Evolutionary conservation across 2,113 vertebrate species (phyloP), one percentile per base, ranked within the genome.

Genomic region (Planiliza haematocheilus): DNA sequence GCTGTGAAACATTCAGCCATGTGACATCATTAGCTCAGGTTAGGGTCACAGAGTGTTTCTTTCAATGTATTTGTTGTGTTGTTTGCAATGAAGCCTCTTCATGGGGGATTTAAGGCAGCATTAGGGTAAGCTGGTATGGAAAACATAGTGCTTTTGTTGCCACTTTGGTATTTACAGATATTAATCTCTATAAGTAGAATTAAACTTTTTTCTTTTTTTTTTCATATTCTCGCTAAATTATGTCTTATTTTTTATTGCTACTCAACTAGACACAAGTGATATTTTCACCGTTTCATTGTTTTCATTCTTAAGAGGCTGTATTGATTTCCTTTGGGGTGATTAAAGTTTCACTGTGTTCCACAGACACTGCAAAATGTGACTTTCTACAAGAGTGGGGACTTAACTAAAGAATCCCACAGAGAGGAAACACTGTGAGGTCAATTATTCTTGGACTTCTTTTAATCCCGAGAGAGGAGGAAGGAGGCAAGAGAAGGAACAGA

Each of bases 341-440:
- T 30, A 30, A 30, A 30, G 24, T 30, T 30, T 30, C 24, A 5
- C 24, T 30, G 2, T 30, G 24, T 30, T 30, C 24, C 24, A 30
- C 24, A 30, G 24, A 30, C 24, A 30, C 24, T 30, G 24, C 24
- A 30, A 30, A 30, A 30, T 30, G 24, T 30, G 24, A 30, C 24
- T 30, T 30, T 30, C 24, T 30, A 5, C 24, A 30, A 5, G 24
- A 30, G 24, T 30, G 24, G 20, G 62, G 49, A 70, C 45, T 30
- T 34, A 56, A 58, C 51, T 12, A 30, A 66, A 36, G 45, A 64
- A 59, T 64, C 64, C 53, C 38, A 50, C 3, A 8, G 48, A 24
- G 34, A 48, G 11, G n/a, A 16, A 52, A 24, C 30, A 39, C 58
- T 41, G 46, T 34, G 37, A 65, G 50, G 63, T 76, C 24, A 70